Base-by-base conservation (phyloP, 2,888 invertebrate species). In the Oscheius sp. region DNA sequence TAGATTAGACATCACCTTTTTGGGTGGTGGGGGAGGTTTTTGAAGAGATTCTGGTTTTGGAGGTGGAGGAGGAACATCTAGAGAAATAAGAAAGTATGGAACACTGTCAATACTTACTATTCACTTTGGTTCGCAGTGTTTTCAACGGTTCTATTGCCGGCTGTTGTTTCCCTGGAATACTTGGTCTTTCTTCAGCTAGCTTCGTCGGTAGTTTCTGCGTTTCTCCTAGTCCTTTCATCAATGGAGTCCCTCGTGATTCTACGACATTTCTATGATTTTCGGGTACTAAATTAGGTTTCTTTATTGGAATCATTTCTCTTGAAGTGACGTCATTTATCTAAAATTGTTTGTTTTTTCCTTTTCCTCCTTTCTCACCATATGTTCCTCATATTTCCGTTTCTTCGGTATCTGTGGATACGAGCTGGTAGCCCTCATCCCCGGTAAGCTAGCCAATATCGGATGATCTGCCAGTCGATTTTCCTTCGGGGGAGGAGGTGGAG, bases 401-500 rank as follows among this genome's bases (percentile, higher is more conserved):
- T 56, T 56, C 56, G 56, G 56, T 9, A 24, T 56, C 14, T 36
- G 56, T 1, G 36, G 41, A 20, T 41, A 33, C 12, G 36, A n/a
- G 12, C 22, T 56, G 6, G 33, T 30, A 5, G 56, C 41, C 28
- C 22, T 26, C 51, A 54, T 66, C 17, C 26, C 41, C 2, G 56
- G 9, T 9, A 56, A 17, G 14, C 38, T 38, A 14, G 56, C 56
- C 56, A 56, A 26, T 12, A 50, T 50, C 51, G 38, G 50, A n/a
- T n/a, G n/a, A n/a, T n/a, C n/a, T n/a, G n/a, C n/a, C n/a, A n/a
- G n/a, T 24, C 74, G 70, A 47, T 75, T 73, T 30, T 62, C 20
- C 2, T 64, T 72, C 20, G 75, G 61, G 2, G 69, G 30, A 1
- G 49, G 57, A 0, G 51, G 36, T 44, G 33, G 44, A 4, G 57